Evolutionary conservation across 2,113 vertebrate species (phyloP).

Genomic region (Sylvia atricapilla): DNA sequence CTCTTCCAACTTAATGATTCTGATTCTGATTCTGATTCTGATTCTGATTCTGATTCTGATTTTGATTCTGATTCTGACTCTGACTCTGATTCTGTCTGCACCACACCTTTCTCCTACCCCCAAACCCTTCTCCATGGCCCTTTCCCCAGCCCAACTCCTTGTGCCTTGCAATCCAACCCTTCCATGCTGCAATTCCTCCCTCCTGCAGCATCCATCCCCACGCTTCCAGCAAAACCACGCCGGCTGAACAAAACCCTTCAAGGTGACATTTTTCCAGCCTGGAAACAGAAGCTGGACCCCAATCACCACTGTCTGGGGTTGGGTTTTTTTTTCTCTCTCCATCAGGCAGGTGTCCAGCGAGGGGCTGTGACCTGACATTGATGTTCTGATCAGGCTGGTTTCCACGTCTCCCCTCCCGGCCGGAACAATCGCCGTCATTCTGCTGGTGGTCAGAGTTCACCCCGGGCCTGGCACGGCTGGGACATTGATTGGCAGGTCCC

Average conservation of each 20-base stretch:
- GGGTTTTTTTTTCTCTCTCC: neutral
- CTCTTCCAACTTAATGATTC: no score
- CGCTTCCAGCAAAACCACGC: rapidly evolving
- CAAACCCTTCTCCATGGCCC: neutral
- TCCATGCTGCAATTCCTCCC: neutral
- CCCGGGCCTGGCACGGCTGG: neutral
- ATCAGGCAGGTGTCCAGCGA: slow-evolving; percentile 19
- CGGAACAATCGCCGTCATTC: slow-evolving; percentile 54
- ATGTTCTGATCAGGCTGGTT: slow-evolving; percentile 38
- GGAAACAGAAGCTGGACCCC: neutral
- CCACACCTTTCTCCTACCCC: neutral
- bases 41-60: no score
- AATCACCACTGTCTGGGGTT: rapidly evolving
- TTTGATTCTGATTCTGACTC: no score
- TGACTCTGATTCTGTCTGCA: no score
- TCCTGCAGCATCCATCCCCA: rapidly evolving
- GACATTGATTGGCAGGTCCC: slow-evolving; percentile 44
- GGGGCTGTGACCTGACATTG: slow-evolving; percentile 37
- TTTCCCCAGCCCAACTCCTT: neutral
- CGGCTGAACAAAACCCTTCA: neutral
- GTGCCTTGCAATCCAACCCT: neutral
- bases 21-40: no score
- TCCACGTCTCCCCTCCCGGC: neutral
- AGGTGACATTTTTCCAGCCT: neutral
- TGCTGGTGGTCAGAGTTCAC: slow-evolving; percentile 43